A percentile compares a stretch with the other conserved stretches of the same genome.
phyloP scores from a whole-genome alignment of 2,797 vertebrate genomes.

The Schizopygopsis pylzovi region DNA sequence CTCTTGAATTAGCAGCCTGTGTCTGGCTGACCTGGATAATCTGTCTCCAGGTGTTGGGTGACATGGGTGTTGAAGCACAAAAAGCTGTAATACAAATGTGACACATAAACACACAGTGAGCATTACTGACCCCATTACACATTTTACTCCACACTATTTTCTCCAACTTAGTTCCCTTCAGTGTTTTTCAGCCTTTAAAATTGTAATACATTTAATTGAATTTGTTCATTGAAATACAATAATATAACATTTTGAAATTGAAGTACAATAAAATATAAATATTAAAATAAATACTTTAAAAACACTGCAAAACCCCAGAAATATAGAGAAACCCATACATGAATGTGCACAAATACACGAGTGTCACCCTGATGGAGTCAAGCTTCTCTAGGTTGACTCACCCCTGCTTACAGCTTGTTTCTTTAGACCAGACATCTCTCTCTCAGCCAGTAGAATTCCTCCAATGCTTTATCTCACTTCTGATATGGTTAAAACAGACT shows the following conservation, averaged over 20 bases:
- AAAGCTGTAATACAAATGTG: not conserved
- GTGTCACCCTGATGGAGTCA: not conserved
- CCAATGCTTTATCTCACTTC: not conserved
- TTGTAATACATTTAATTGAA: not conserved
- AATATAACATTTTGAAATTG: not conserved
- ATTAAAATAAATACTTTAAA: not conserved
- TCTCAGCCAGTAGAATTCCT: not conserved
- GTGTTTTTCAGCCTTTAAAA: not conserved
- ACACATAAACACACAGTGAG: not conserved
- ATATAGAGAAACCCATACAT: not conserved
- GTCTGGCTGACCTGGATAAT: not conserved
- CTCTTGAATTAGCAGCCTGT: not conserved
- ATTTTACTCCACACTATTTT: not conserved
- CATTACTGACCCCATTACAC: not conserved
- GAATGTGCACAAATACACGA: not conserved
- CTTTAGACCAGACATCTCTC: not conserved
- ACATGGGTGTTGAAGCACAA: not conserved
- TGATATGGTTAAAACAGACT: not conserved
- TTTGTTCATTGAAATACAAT: not conserved
- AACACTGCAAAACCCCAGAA: not conserved
- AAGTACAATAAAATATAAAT: not conserved
- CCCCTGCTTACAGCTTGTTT: not conserved
- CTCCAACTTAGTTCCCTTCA: not conserved
- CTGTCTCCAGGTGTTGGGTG: not conserved
- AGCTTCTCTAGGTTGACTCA: not conserved